phyloP scores from a whole-genome alignment of 2,797 vertebrate species.

The Emydoidea blandingii region DNA sequence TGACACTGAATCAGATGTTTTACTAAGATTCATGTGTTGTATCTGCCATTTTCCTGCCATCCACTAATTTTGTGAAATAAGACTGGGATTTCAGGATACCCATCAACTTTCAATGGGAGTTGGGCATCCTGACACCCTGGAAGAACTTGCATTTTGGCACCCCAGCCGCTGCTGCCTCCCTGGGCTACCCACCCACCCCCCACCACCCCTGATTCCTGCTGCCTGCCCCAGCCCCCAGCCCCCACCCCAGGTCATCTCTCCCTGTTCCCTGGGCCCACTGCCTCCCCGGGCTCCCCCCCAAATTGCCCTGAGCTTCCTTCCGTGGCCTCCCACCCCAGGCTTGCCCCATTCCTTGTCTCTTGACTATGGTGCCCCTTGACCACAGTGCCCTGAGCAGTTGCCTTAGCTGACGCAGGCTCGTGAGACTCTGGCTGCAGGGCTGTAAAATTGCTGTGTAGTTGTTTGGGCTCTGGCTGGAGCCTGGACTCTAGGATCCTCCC shows the following conservation, averaged over 20 bases:
- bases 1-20: slow-evolving; percentile 28
- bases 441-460: neutral
- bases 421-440: too few relatives aligned
- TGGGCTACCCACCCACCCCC: neutral
- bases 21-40: neutral
- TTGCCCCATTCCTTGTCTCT: too few relatives aligned
- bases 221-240: too few relatives aligned
- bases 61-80: slow-evolving; percentile 29
- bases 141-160: neutral
- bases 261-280: neutral
- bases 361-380: neutral
- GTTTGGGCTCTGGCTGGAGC: neutral
- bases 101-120: slow-evolving; percentile 1
- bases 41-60: neutral
- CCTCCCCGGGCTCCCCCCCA: neutral
- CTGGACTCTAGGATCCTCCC: neutral
- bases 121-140: neutral
- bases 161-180: neutral
- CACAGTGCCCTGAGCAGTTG: too few relatives aligned
- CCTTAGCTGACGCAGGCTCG: too few relatives aligned
- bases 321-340: too few relatives aligned
- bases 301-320: neutral
- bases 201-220: too few relatives aligned
- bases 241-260: too few relatives aligned
- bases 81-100: slow-evolving; percentile 35